A percentile compares a stretch with the other conserved stretches of the same genome.
Evolutionary conservation across 2,888 invertebrate species (phyloP).

Genomic region (Mystacides longicornis): DNA sequence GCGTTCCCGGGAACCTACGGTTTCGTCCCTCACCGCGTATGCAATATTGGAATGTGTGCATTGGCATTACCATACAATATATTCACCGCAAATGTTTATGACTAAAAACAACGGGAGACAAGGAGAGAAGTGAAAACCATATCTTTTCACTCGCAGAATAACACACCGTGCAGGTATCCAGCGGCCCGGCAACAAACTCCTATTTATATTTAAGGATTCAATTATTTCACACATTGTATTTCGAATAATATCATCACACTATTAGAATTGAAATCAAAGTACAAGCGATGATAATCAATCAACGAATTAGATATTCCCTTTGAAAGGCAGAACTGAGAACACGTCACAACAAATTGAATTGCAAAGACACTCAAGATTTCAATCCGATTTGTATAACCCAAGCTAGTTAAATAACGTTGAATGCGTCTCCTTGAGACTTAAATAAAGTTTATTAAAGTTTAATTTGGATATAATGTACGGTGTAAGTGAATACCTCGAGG

Average conservation of each 20-base stretch:
- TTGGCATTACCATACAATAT: constrained; percentile 6
- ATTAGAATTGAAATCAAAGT: too few relatives aligned
- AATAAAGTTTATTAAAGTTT: constrained; percentile 2
- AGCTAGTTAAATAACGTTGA: too few relatives aligned
- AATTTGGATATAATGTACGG: background rate
- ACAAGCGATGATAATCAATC: too few relatives aligned
- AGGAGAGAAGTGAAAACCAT: background rate
- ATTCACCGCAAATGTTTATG: constrained; percentile 11
- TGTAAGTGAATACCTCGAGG: background rate
- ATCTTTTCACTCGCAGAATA: background rate
- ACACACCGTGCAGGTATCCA: background rate
- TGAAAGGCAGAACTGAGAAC: too few relatives aligned
- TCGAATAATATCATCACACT: too few relatives aligned
- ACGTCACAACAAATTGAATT: too few relatives aligned
- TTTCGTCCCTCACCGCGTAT: constrained; percentile 8
- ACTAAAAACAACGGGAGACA: constrained; percentile 7
- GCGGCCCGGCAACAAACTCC: too few relatives aligned
- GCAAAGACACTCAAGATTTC: too few relatives aligned
- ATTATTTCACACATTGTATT: background rate
- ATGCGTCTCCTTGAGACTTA: too few relatives aligned
- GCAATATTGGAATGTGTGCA: constrained; percentile 4
- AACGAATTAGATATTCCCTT: too few relatives aligned
- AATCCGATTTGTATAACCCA: too few relatives aligned
- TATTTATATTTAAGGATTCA: background rate
- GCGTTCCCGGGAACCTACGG: too few relatives aligned